Evolutionary conservation across 2,888 invertebrate species (phyloP), one percentile per base, ranked within the genome.

Genomic region (Melanargia galathea): DNA sequence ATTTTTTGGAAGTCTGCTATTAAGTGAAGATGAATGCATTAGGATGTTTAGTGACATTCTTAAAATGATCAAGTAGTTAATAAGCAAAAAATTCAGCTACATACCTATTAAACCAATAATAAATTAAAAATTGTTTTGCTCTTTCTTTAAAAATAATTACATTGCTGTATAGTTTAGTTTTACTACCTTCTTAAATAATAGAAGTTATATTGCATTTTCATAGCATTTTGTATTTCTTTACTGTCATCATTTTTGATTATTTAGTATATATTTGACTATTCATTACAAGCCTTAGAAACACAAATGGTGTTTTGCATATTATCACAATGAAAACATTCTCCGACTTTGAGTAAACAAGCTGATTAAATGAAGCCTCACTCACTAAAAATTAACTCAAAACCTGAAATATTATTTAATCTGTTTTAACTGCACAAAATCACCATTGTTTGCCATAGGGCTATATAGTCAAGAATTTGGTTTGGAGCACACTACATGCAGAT

Each of bases 401-500:
- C 20, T 10, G 4, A 51, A 18, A 22, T 22, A 46, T 46, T 26
- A 7, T 46, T 46, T 35, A 33, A 18, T 58, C 33, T 43, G 24
- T 48, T 59, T 48, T 55, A 49, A 49, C 35, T 13, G 10, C 22
- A 57, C 8, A 57, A 52, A 56, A 35, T 48, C 20, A 46, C 43
- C 43, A 18, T 18, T 43, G 43, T 43, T 43, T 18, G 43, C 8
- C 18, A 18, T 16, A 40, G 33, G n/a, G 26, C 16, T 59, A 18
- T 40, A 38, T 26, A 2, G 51, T 35, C 64, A 45, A 45, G 58
- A 55, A 54, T 59, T 57, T 58, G 61, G 61, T 59, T 64, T 67
- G 62, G 58, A 68, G 68, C 71, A 76, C 73, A 69, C 67, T 62
- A 70, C 73, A 72, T 70, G 71, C 69, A 68, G 68, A 65, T 69